Evolutionary conservation across 2,888 invertebrate species (phyloP).

Genomic region (Pammene aurita): DNA sequence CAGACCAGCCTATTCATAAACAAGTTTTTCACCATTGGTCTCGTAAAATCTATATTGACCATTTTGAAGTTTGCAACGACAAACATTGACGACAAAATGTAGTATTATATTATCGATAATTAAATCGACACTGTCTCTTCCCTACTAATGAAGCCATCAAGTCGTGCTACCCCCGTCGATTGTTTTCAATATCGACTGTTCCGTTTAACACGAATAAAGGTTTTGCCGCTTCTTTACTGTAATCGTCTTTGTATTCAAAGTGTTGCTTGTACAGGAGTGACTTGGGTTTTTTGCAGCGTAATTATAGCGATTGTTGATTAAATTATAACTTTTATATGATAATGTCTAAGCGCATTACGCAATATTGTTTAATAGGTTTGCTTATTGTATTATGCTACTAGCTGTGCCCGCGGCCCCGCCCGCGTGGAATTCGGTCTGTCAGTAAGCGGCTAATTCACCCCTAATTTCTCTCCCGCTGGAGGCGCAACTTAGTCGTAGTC

Average conservation of each 20-base stretch:
- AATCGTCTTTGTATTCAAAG: conserved; percentile 67
- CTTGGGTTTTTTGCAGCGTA: conserved; percentile 66
- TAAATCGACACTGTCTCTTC: conserved; percentile 49
- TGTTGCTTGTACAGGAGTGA: conserved; percentile 51
- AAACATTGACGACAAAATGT: background rate
- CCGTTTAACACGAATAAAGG: conserved; percentile 79
- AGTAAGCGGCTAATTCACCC: no score
- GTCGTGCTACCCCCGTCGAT: conserved; percentile 80
- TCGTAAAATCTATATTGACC: no score
- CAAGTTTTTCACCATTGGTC: no score
- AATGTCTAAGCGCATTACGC: conserved; percentile 28
- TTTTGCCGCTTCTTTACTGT: conserved; percentile 70
- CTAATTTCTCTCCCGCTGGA: no score
- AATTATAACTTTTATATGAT: conserved; percentile 48
- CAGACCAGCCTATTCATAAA: no score
- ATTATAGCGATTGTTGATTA: conserved; percentile 69
- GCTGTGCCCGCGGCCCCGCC: no score
- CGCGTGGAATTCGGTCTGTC: no score
- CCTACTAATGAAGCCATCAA: conserved; percentile 49
- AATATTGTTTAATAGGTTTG: conserved; percentile 32
- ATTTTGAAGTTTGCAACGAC: no score
- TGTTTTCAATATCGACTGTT: conserved; percentile 81
- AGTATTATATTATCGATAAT: conserved; percentile 48
- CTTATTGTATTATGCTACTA: background rate
- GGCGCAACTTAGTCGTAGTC: no score